A percentile compares a stretch with the other conserved stretches of the same genome.
These are phyloP conservation scores for Polyodon spathula DNA, from an alignment of 2,113 vertebrate genomes.

Conservation along the genomic window DNA sequence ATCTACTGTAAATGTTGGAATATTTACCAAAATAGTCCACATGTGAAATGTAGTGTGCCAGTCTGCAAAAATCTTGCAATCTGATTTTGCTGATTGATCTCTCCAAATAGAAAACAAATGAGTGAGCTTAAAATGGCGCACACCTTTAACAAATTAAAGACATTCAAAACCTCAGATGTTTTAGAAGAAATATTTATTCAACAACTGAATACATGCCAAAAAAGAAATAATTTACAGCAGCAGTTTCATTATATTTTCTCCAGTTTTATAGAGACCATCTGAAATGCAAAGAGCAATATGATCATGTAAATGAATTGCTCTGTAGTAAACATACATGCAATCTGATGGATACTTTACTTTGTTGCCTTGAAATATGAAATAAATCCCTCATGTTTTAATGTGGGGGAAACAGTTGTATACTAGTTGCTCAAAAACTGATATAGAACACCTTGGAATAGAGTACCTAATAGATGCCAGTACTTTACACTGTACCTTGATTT, in stretches of 20 bases:
- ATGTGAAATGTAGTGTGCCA: no score
- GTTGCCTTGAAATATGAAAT: conserved; percentile 52
- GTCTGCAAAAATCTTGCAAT: no score
- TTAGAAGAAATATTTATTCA: conserved; percentile 97
- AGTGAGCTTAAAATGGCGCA: no score
- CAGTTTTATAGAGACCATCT: conserved; percentile 63
- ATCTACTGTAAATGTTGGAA: conserved; percentile 30
- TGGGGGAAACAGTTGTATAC: conserved; percentile 38
- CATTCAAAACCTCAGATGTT: conserved; percentile 34
- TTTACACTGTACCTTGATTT: conserved; percentile 57
- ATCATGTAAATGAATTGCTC: conserved; percentile 51
- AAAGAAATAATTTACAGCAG: conserved; percentile 90
- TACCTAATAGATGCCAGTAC: conserved; percentile 54
- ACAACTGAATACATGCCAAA: conserved; percentile 91
- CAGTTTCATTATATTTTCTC: conserved; percentile 64
- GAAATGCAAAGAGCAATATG: conserved; percentile 58
- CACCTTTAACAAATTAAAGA: no score
- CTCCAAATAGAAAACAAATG: no score
- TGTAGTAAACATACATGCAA: conserved; percentile 40
- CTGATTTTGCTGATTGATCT: no score
- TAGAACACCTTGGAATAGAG: conserved; percentile 45
- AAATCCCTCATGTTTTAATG: conserved; percentile 36
- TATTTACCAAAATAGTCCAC: conserved; percentile 29
- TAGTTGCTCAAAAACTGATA: conserved; percentile 29
- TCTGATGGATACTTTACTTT: conserved; percentile 38